Base-by-base conservation (phyloP, 1,140 invertebrate species). In the Bombus breviceps region DNA sequence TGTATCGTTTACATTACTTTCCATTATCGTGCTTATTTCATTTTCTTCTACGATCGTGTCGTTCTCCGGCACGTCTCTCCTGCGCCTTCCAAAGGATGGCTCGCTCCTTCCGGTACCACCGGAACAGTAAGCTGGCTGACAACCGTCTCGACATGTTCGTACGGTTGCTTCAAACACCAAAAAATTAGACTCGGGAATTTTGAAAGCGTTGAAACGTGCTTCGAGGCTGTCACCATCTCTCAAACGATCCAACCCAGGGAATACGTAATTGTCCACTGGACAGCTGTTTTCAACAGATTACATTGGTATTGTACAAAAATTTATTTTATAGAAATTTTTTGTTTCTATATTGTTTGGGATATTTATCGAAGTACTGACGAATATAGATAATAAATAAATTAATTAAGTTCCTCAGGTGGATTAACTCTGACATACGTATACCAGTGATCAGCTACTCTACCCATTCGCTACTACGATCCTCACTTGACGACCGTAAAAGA, bases 121-220 rank as follows among this genome's bases (percentile, higher is more conserved):
- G 4, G 97, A 97, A 93, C 98, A 98, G 91, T 98, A 98, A 37
- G 98, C 97, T 59, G 98, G 98, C 93, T 98, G 98, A 94, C 98
- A 99, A 1, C 98, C 98, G 84, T 98, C 98, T 71, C 98, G 95
- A 90, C 98, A 99, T 0, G 98, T 98, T 83, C 97, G 96, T 0
- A 99, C 98, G 1, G 97, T 99, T 1, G 98, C 98, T 95, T 99
- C 98, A 92, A 99, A 99, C 2, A 99, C 98, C 73, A 99, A 93
- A 95, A 98, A 98, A 93, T 99, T 99, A 0, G 98, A 98, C 95
- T 99, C 98, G 0, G 98, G 98, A 90, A 99, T 98, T 95, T 99
- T 99, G 91, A 99, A 99, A 3, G 98, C 98, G 95, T 98, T 98
- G 92, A 99, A 99, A 89, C 98, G 96, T 0, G 98, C 98, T 95